These are phyloP conservation scores for Ctenomys sociabilis DNA, from an alignment of 2,113 vertebrate genomes.

Conservation along the genomic window DNA sequence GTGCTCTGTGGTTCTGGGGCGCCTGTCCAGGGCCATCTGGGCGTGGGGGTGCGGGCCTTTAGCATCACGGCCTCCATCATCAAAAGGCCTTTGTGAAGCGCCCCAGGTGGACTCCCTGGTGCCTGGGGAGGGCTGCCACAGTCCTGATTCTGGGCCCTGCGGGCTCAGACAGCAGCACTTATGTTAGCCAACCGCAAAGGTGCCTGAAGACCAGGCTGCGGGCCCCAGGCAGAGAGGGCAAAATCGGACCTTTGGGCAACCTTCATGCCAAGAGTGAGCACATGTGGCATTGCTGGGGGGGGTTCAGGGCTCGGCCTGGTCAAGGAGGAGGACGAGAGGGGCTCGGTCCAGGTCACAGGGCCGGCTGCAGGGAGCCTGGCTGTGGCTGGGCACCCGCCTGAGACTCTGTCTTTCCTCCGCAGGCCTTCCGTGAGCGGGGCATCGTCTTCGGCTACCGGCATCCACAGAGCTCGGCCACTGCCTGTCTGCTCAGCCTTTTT, in stretches of 20 bases:
- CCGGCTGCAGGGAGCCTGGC: not conserved
- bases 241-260: not conserved
- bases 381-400: rapidly evolving
- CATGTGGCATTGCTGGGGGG: not conserved
- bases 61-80: slow-evolving; percentile 58
- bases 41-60: not conserved
- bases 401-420: not conserved
- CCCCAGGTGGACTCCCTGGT: not conserved
- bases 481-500: slow-evolving; percentile 95
- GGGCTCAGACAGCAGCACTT: not conserved
- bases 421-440: slow-evolving; percentile 94
- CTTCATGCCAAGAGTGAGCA: slow-evolving; percentile 67
- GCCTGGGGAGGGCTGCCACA: not conserved
- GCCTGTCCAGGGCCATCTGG: not conserved
- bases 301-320: not conserved
- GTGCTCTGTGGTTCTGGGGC: not conserved
- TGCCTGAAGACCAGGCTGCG: not conserved
- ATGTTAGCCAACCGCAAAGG: not conserved
- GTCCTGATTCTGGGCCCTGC: slow-evolving; percentile 14
- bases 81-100: slow-evolving; percentile 78
- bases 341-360: rapidly evolving
- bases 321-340: too few species aligned
- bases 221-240: slow-evolving; percentile 29
- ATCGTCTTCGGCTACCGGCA: slow-evolving; percentile 96
- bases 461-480: slow-evolving; percentile 90